phyloP scores from a whole-genome alignment of 2,888 invertebrate genomes.

The Tuta absoluta region DNA sequence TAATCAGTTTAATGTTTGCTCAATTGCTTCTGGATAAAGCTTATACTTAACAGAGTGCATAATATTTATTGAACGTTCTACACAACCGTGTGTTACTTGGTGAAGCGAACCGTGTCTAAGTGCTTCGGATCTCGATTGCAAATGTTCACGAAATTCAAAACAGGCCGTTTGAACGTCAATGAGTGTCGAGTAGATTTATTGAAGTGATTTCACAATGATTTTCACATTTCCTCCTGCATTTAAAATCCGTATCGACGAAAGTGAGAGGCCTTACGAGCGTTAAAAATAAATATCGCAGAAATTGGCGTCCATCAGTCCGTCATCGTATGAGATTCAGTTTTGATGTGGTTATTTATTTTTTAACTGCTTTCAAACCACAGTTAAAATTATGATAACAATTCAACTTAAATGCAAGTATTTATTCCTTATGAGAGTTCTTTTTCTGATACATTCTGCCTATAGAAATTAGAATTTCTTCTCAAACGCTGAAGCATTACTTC shows the following conservation, averaged over 20 bases:
- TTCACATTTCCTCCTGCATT: slow-evolving; percentile 49
- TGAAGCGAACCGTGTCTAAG: slow-evolving; percentile 70
- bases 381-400: too few species aligned
- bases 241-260: slow-evolving; percentile 20
- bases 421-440: too few species aligned
- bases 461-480: too few species aligned
- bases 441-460: too few species aligned
- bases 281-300: neutral
- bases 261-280: neutral
- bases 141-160: slow-evolving; percentile 77
- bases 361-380: too few species aligned
- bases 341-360: too few species aligned
- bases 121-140: slow-evolving; percentile 67
- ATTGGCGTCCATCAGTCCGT: neutral
- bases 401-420: too few species aligned
- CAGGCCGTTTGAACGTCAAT: slow-evolving; percentile 70
- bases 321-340: too few species aligned
- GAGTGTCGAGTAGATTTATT: slow-evolving; percentile 66
- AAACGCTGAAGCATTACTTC: too few species aligned
- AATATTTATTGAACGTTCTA: neutral
- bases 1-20: too few species aligned
- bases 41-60: too few species aligned
- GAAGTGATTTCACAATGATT: slow-evolving; percentile 60
- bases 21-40: too few species aligned
- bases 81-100: slow-evolving; percentile 43